These are phyloP conservation scores for Brachionus rotundiformis DNA, from an alignment of 1,140 invertebrate species.

Conservation along the genomic window DNA sequence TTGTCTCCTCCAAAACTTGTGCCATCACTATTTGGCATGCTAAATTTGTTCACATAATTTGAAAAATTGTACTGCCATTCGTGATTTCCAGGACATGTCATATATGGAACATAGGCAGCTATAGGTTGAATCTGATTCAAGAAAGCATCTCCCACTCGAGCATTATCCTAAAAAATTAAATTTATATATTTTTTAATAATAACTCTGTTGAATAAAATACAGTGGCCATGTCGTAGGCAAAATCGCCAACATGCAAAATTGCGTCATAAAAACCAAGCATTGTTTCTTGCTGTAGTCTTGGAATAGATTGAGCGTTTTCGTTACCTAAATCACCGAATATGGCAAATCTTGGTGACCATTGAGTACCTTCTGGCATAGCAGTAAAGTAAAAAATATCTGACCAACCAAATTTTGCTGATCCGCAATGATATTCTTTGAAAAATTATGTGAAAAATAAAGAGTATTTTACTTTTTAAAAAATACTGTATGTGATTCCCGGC, in stretches of 20 bases:
- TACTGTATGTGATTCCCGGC: conserved; percentile 69
- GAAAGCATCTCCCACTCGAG: conserved; percentile 60
- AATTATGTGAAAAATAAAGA: not conserved
- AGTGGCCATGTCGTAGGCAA: conserved; percentile 90
- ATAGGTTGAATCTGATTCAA: conserved; percentile 62
- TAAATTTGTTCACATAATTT: conserved; percentile 52
- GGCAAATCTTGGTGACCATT: conserved; percentile 78
- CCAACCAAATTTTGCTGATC: conserved; percentile 74
- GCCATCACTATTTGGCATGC: conserved; percentile 50
- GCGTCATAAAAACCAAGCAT: conserved; percentile 78
- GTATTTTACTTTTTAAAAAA: not conserved
- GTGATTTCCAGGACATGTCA: conserved; percentile 64
- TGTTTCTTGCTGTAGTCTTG: conserved; percentile 77
- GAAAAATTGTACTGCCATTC: conserved; percentile 57
- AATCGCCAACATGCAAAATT: conserved; percentile 82
- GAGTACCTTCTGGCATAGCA: conserved; percentile 68
- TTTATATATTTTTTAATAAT: not conserved
- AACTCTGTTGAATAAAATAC: conserved; percentile 54
- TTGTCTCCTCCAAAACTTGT: conserved; percentile 25
- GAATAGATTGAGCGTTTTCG: conserved; percentile 78
- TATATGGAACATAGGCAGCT: conserved; percentile 62
- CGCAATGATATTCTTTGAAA: conserved; percentile 73
- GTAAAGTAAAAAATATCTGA: conserved; percentile 76
- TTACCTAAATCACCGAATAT: conserved; percentile 90
- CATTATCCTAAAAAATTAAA: conserved; percentile 61